These are phyloP conservation scores for Synergus japonicus DNA, from an alignment of 2,888 invertebrate species.

Conservation along the genomic window DNA sequence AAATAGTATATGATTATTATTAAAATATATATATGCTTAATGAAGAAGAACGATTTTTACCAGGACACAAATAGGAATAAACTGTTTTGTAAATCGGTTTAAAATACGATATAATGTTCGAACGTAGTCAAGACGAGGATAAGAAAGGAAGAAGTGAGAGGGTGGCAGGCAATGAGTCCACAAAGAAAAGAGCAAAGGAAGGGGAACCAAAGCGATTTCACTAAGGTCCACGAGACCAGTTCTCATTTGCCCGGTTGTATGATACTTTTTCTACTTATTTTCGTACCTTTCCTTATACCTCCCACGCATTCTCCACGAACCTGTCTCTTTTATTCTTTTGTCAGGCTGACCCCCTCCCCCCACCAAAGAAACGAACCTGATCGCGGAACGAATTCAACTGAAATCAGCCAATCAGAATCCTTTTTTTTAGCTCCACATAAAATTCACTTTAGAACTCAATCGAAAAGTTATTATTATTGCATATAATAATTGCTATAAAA, in stretches of 20 bases:
- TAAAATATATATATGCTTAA: not conserved
- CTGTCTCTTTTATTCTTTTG: slow-evolving; percentile 25
- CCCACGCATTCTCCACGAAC: not conserved
- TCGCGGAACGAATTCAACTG: not conserved
- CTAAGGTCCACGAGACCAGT: slow-evolving; percentile 19
- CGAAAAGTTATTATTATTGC: not conserved
- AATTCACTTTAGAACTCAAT: not conserved
- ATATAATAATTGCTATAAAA: no score
- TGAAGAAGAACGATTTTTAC: not conserved
- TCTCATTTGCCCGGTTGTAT: slow-evolving; percentile 30
- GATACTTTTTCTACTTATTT: slow-evolving; percentile 24
- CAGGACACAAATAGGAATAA: not conserved
- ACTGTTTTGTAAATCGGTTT: not conserved
- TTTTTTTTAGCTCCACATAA: not conserved
- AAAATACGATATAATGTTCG: slow-evolving; percentile 4
- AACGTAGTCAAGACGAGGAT: slow-evolving; percentile 10
- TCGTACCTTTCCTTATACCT: slow-evolving; percentile 15
- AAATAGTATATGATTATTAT: no score
- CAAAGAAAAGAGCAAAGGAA: slow-evolving; percentile 19
- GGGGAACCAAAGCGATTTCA: slow-evolving; percentile 24
- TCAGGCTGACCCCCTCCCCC: not conserved
- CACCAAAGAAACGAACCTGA: not conserved
- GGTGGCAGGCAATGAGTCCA: slow-evolving; percentile 26
- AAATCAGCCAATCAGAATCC: not conserved
- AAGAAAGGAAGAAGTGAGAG: slow-evolving; percentile 32